Evolutionary conservation across 2,888 invertebrate species (phyloP), one percentile per base, ranked within the genome.

Genomic region (Oconnorella tubifera): DNA sequence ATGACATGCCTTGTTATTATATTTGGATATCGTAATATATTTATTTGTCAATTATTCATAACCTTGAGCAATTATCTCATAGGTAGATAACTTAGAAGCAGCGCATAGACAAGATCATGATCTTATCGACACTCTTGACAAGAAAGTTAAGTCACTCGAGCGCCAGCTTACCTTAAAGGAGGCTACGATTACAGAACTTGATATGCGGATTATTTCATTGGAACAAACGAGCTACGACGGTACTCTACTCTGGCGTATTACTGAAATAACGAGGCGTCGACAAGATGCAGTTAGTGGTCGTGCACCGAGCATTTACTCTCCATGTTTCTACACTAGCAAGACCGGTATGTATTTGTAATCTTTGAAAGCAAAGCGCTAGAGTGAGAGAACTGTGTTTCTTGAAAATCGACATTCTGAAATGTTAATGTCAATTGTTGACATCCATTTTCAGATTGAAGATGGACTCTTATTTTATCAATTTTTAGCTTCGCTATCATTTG

Each of bases 141-240:
- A 28, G 25, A 59, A 59, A 28, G 40, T 59, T 23, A 59, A 59
- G 40, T 59, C 59, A 23, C 59, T 59, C 28, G 59, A 59, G 28
- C 59, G 59, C n/a, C 32, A 33, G 59, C 33, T 74, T 1, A 70
- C 74, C 1, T 58, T 74, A 51, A 75, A 74, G 33, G 76, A 76
- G 40, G 67, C 69, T 4, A 65, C 64, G 4, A 69, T 75, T 14
- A 71, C 75, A 0, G 76, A 77, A 27, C 69, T 73, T n/a, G 76
- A 76, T 49, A 66, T 74, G 59, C 58, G 58, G 29, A 50, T 60
- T 31, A 33, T 6, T 23, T 27, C 61, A 19, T 33, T 74, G 40
- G 78, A 79, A 67, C 68, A 70, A 31, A 73, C 75, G 0, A 75
- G 74, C 53, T 78, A 75, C 64, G 77, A 81, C 67, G 82, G 82